A percentile compares a stretch with the other conserved stretches of the same genome.
Conservation (phyloP, 2,797 vertebrate genomes). For the Cuniculus paca region DNA sequence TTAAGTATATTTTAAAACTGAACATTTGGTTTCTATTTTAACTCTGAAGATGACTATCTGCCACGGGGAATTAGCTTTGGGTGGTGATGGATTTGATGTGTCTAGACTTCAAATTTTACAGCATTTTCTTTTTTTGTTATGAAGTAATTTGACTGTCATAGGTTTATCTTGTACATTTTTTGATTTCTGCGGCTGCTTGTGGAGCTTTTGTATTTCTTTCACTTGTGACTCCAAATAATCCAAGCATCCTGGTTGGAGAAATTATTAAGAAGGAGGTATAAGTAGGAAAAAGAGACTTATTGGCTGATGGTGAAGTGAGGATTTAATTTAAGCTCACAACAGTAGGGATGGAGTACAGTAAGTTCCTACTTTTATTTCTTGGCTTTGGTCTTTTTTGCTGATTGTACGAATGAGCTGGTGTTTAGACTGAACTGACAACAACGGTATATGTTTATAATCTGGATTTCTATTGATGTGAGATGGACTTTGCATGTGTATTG, state of each 20-base stretch:
- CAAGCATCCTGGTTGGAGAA: constrained; percentile 17
- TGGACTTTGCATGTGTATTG: constrained; percentile 10
- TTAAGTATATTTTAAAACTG: constrained; percentile 59
- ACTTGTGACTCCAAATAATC: constrained; percentile 33
- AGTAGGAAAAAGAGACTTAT: neutral
- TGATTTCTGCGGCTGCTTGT: constrained; percentile 28
- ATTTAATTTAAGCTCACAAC: constrained; percentile 32
- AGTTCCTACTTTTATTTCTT: constrained; percentile 1
- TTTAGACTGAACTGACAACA: neutral
- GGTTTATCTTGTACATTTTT: constrained; percentile 43
- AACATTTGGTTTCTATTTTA: constrained; percentile 51
- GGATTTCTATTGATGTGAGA: constrained; percentile 16
- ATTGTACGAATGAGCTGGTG: constrained; percentile 10
- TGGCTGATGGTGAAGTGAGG: constrained; percentile 22
- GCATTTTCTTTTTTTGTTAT: constrained; percentile 19
- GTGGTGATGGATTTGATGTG: constrained; percentile 16
- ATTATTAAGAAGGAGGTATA: neutral
- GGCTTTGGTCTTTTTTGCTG: constrained; percentile 17
- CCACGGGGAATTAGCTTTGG: constrained; percentile 23
- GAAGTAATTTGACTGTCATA: neutral
- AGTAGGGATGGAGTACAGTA: neutral
- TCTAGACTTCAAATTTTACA: constrained; percentile 18
- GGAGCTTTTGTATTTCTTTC: constrained; percentile 25
- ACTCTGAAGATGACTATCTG: constrained; percentile 38
- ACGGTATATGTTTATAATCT: neutral